Base-by-base conservation (phyloP, 2,113 vertebrate species). In the Apodemus speciosus region DNA sequence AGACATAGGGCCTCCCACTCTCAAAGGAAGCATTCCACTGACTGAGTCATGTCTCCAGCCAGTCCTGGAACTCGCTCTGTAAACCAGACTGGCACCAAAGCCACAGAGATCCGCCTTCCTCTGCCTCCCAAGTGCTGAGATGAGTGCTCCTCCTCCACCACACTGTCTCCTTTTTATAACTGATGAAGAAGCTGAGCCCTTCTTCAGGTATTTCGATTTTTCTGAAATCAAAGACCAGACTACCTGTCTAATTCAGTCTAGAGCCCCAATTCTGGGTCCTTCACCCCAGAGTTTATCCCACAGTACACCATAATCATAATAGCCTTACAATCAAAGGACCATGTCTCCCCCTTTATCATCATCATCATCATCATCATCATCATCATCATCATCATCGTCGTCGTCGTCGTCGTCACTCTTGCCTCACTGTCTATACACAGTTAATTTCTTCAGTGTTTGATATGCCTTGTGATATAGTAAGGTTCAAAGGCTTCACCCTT, bases 201-300 rank as follows among this genome's bases (percentile, higher is more conserved):
- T 83, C 46, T n/a, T 71, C 85, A 72, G 38, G 30, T 27, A 49
- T 43, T 84, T 16, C 10, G 16, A 62, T 60, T 89, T 90, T 91
- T 72, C 83, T 73, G 25, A 89, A n/a, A 75, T 85, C 69, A 68
- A 49, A 94, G 53, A 49, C 76, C 40, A 62, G 66, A 30, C 79
- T 80, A 9, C n/a, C n/a, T 76, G 43, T 43, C 66, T 69, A 15
- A 49, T n/a, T 64, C 49, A 32, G 30, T 53, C 90, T 88, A 85
- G 53, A 85, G 40, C 32, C 62, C 85, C 51, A n/a, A 71, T 5
- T 58, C 92, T 43, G 30, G 18, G 46, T 85, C 68, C 49, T 38
- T 69, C n/a, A 1, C 62, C 43, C 10, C 8, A 0, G 1, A 25
- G 23, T 49, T 18, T 2, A 0, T 25, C 43, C 13, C 14, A 7